Conservation (phyloP, 2,888 invertebrate genomes). For the Altica lythri region DNA sequence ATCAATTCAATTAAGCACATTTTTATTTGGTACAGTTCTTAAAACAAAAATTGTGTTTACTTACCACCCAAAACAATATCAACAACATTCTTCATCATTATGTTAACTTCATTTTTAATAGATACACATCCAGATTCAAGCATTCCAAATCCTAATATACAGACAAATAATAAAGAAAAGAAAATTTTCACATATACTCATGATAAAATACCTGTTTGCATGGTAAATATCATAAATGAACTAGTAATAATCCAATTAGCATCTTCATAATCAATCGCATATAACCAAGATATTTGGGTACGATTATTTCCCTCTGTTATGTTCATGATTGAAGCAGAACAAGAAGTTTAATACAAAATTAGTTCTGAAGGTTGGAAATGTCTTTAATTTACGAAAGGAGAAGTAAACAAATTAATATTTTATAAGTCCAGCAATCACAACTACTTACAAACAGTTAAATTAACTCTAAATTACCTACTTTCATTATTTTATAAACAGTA, state of each 20-base stretch:
- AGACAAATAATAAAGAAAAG: not conserved
- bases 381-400: too few relatives aligned
- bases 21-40: too few relatives aligned
- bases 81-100: constrained; percentile 96
- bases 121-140: constrained; percentile 92
- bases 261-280: constrained; percentile 74
- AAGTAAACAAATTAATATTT: constrained; percentile 11
- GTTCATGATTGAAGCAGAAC: too few relatives aligned
- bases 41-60: constrained; percentile 6
- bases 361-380: too few relatives aligned
- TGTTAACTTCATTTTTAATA: constrained; percentile 92
- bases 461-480: not conserved
- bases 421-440: not conserved
- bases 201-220: constrained; percentile 78
- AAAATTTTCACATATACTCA: not conserved
- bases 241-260: constrained; percentile 89
- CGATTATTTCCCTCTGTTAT: too few relatives aligned
- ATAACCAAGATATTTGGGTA: constrained; percentile 51
- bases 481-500: too few relatives aligned
- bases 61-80: constrained; percentile 88
- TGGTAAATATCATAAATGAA: constrained; percentile 89
- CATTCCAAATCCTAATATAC: constrained; percentile 82
- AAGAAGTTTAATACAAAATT: too few relatives aligned
- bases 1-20: too few relatives aligned
- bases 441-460: not conserved